Evolutionary conservation across 2,797 vertebrate genomes (phyloP).

Genomic region (Microctenopoma lineatum): DNA sequence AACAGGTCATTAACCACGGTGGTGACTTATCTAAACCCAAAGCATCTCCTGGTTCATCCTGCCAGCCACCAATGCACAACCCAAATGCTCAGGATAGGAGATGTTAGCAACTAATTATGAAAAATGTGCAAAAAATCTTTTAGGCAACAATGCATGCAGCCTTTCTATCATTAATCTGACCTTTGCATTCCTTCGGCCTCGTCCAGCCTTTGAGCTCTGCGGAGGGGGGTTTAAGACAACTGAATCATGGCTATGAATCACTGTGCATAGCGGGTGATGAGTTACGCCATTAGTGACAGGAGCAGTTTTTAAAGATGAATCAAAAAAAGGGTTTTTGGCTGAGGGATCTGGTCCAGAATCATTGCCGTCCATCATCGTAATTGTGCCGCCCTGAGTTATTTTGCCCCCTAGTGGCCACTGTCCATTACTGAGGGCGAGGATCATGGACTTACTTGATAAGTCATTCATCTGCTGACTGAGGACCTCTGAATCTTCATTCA

Average conservation of each 20-base stretch:
- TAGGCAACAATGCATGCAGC: slow-evolving; percentile 66
- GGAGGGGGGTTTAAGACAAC: slow-evolving; percentile 95
- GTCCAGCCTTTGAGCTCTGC: slow-evolving; percentile 91
- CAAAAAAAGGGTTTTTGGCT: slow-evolving; percentile 85
- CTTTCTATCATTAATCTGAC: slow-evolving; percentile 49
- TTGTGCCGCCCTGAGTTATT: slow-evolving; percentile 77
- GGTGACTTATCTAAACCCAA: slow-evolving; percentile 25
- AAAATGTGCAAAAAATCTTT: slow-evolving; percentile 41
- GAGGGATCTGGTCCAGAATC: slow-evolving; percentile 75
- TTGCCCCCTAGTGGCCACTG: slow-evolving; percentile 88
- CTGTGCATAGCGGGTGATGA: slow-evolving; percentile 65
- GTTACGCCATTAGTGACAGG: slow-evolving; percentile 82
- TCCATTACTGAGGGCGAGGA: slow-evolving; percentile 83
- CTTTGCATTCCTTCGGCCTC: slow-evolving; percentile 92
- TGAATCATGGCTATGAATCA: slow-evolving; percentile 85
- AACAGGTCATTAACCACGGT: slow-evolving; percentile 17
- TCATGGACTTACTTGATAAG: slow-evolving; percentile 88
- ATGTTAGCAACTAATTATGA: slow-evolving; percentile 43
- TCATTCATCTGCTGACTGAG: slow-evolving; percentile 88
- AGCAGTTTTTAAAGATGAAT: slow-evolving; percentile 78
- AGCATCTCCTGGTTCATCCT: slow-evolving; percentile 17
- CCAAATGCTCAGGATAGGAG: slow-evolving; percentile 36
- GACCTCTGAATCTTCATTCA: slow-evolving; percentile 83
- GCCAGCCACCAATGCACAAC: slow-evolving; percentile 28
- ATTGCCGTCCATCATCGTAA: slow-evolving; percentile 85